A percentile compares a stretch with the other conserved stretches of the same genome.
Conservation (phyloP, 1,140 invertebrate genomes). For the Lasaia peninsularis region DNA sequence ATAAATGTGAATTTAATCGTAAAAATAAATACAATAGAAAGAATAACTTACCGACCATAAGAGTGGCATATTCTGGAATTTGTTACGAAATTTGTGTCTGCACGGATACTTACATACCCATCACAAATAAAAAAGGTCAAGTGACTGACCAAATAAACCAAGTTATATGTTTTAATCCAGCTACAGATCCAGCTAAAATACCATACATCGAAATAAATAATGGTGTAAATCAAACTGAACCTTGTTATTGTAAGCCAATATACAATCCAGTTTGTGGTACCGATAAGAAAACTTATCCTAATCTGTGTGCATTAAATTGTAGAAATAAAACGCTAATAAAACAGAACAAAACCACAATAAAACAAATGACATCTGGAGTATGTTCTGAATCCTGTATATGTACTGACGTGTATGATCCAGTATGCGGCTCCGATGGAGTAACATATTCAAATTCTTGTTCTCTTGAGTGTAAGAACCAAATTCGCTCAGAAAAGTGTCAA, state of each 20-base stretch:
- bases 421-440: slow-evolving; percentile 79
- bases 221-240: slow-evolving; percentile 14
- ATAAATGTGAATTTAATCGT: slow-evolving; percentile 82
- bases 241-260: slow-evolving; percentile 21
- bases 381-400: slow-evolving; percentile 79
- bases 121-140: not conserved
- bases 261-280: slow-evolving; percentile 31
- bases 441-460: slow-evolving; percentile 31
- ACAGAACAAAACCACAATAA: slow-evolving; percentile 33
- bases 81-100: slow-evolving; percentile 75
- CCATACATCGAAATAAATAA: slow-evolving; percentile 19
- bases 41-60: not conserved
- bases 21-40: slow-evolving; percentile 19
- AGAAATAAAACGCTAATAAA: slow-evolving; percentile 1
- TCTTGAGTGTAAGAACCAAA: slow-evolving; percentile 28
- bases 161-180: slow-evolving; percentile 40
- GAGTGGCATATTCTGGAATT: slow-evolving; percentile 62
- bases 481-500: slow-evolving; percentile 1
- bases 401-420: slow-evolving; percentile 74
- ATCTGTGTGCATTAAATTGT: slow-evolving; percentile 25
- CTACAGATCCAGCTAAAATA: slow-evolving; percentile 25
- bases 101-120: not conserved
- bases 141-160: slow-evolving; percentile 49
- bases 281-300: slow-evolving; percentile 30
- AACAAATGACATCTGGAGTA: slow-evolving; percentile 80